phyloP scores from a whole-genome alignment of 2,797 vertebrate species.

The Eulemur coronatus region DNA sequence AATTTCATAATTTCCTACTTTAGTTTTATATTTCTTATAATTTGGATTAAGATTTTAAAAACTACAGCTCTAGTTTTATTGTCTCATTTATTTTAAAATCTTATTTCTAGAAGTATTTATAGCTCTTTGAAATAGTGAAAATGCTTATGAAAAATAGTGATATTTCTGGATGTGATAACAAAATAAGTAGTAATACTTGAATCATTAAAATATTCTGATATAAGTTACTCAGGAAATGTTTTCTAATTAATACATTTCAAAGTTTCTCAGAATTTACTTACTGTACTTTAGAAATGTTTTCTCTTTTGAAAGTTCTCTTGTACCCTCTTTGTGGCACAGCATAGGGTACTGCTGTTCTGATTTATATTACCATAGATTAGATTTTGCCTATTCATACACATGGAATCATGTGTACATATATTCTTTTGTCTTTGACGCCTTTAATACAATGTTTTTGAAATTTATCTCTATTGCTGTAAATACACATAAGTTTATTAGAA shows the following conservation, averaged over 20 bases:
- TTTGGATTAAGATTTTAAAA: conserved; percentile 1
- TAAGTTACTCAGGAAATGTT: not conserved
- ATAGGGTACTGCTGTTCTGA: not conserved
- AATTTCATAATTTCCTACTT: not conserved
- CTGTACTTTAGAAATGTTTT: not conserved
- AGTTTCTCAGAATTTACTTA: not conserved
- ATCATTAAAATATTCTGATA: not conserved
- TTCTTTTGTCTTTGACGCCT: not conserved
- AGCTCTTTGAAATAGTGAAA: not conserved
- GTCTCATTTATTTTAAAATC: not conserved
- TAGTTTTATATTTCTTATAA: conserved; percentile 19
- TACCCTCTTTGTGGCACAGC: not conserved
- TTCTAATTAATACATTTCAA: not conserved
- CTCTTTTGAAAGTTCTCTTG: not conserved
- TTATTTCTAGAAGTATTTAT: not conserved
- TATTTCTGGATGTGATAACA: not conserved
- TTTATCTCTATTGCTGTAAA: not conserved
- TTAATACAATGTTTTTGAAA: not conserved
- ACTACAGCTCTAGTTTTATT: not conserved
- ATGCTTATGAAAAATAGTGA: not conserved
- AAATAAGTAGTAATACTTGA: not conserved
- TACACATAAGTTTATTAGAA: not conserved
- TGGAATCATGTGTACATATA: not conserved
- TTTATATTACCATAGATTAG: not conserved
- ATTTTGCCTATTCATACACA: not conserved